phyloP scores from a whole-genome alignment of 2,888 invertebrate species.

The Exocentrus adspersus region DNA sequence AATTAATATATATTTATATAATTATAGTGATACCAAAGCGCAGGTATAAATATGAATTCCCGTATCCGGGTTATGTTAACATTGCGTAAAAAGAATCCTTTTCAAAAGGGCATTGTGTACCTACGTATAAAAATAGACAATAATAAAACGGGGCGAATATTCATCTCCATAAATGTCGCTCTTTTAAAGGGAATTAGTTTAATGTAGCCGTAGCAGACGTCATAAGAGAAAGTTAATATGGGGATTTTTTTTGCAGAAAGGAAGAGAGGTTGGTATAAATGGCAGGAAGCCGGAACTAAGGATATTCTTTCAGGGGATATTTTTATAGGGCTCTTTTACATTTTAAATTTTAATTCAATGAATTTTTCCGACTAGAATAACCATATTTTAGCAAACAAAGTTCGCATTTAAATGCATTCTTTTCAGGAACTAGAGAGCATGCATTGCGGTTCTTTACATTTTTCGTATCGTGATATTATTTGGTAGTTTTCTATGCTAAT shows the following conservation, averaged over 20 bases:
- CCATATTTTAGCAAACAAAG: constrained; percentile 53
- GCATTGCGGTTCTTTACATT: too few relatives aligned
- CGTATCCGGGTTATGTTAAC: too few relatives aligned
- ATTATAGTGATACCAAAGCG: too few relatives aligned
- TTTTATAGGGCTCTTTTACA: constrained; percentile 59
- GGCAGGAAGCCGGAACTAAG: constrained; percentile 61
- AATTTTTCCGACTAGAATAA: constrained; percentile 40
- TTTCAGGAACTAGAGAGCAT: constrained; percentile 2
- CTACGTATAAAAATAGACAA: background rate
- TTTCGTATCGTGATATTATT: too few relatives aligned
- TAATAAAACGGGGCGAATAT: constrained; percentile 18
- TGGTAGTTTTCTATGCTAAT: too few relatives aligned
- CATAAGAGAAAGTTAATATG: constrained; percentile 53
- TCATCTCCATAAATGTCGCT: constrained; percentile 31
- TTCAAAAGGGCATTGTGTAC: background rate
- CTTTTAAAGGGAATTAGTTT: constrained; percentile 31
- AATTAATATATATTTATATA: too few relatives aligned
- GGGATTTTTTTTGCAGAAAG: constrained; percentile 55
- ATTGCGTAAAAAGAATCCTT: too few relatives aligned
- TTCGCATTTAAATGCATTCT: constrained; percentile 20
- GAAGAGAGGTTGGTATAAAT: constrained; percentile 56
- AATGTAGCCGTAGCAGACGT: constrained; percentile 55
- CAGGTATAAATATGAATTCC: too few relatives aligned
- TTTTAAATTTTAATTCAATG: constrained; percentile 52
- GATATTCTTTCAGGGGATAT: constrained; percentile 61